phyloP scores from a whole-genome alignment of 1,140 invertebrate species.

The Heliconius hewitsoni region DNA sequence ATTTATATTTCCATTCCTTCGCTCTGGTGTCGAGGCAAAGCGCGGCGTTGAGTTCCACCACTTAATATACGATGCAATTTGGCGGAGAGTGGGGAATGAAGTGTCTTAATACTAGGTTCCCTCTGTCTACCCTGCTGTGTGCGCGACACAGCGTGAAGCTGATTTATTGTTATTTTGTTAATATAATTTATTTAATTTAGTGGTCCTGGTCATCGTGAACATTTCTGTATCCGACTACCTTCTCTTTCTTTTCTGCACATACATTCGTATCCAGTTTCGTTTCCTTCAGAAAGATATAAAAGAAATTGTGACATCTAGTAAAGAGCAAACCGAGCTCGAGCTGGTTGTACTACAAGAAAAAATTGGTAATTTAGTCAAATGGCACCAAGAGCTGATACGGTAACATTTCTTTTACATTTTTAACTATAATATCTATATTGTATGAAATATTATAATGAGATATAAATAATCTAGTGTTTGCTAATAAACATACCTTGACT shows the following conservation, averaged over 20 bases:
- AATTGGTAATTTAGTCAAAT: constrained; percentile 42
- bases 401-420: constrained; percentile 33
- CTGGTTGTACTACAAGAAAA: constrained; percentile 18
- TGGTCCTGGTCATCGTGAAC: constrained; percentile 44
- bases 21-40: too few relatives aligned
- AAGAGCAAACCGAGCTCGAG: neutral
- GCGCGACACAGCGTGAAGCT: too few relatives aligned
- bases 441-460: too few relatives aligned
- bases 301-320: constrained; percentile 29
- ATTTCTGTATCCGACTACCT: constrained; percentile 51
- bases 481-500: too few relatives aligned
- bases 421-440: neutral
- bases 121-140: too few relatives aligned
- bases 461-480: too few relatives aligned
- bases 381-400: constrained; percentile 59
- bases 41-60: too few relatives aligned
- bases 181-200: constrained; percentile 41
- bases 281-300: constrained; percentile 48
- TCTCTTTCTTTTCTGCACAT: constrained; percentile 52
- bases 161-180: neutral
- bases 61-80: too few relatives aligned
- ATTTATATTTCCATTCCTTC: too few relatives aligned
- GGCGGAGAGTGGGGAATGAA: too few relatives aligned
- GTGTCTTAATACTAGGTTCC: too few relatives aligned
- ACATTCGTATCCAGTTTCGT: constrained; percentile 55